Base-by-base conservation (phyloP, 1,140 invertebrate species). In the Anoplophora glabripennis region DNA sequence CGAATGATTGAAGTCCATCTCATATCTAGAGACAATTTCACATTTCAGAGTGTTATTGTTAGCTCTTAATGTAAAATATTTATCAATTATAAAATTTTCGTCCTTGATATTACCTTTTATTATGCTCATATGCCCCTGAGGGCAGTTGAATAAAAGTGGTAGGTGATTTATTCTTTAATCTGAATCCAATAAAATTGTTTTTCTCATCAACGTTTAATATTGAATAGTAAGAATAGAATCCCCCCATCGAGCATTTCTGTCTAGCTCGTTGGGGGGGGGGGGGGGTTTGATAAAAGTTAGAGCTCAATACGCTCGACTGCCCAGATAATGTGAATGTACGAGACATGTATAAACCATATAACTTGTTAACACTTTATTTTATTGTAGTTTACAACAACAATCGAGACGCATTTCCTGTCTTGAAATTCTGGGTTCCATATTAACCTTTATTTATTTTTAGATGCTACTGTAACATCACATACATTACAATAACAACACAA, bases 21-120 rank as follows among this genome's bases (percentile, higher is more conserved):
- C n/a, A 42, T 51, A 59, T 37, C 42, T 42, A 10, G 47, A 42
- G 5, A 52, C n/a, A 28, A 51, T 51, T 44, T 52, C 46, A 37
- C 57, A 51, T 35, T 59, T 59, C 17, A 59, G 40, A 7, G 38
- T 51, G 52, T 59, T 59, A 41, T 51, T 49, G 45, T 59, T 59
- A 8, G 55, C 14, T 5, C 37, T 33, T 15, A 57, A 41, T 28
- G 17, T 48, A 57, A 57, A 57, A 14, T 45, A 45, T 15, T 46
- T 40, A 11, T 38, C 7, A 12, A 35, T 41, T 3, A 10, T 15
- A 11, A n/a, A 11, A 18, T 7, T 5, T 33, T 18, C 5, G 10
- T 21, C 12, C 11, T 46, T 46, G 4, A 3, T 46, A 15, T 18
- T 21, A 28, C 21, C 3, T 28, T 28, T 28, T 28, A 28, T 28